phyloP scores from a whole-genome alignment of 2,113 vertebrate species.

The Cacatua alba region DNA sequence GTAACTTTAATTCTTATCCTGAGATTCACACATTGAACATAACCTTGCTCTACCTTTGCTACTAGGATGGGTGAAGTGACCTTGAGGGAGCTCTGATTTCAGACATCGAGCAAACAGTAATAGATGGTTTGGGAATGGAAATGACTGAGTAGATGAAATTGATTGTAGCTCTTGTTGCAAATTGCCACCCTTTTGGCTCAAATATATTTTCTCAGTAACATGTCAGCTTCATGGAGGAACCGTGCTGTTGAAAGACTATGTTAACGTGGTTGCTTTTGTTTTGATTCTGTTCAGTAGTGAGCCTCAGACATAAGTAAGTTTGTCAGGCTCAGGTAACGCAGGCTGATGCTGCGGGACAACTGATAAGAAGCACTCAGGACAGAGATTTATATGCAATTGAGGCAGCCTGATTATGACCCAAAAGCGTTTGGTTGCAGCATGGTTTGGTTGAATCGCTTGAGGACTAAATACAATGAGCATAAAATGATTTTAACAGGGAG shows the following conservation, averaged over 20 bases:
- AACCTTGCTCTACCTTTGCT: not conserved
- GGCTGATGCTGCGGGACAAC: not conserved
- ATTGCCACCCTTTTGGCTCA: not conserved
- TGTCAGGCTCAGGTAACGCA: not conserved
- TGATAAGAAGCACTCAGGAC: not conserved
- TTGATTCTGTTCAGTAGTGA: not conserved
- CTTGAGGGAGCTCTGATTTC: not conserved
- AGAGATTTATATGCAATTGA: not conserved
- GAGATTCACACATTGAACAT: not conserved
- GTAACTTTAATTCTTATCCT: not conserved
- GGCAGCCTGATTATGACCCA: not conserved
- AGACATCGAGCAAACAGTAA: not conserved
- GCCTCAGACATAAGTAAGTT: not conserved
- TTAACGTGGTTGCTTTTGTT: not conserved
- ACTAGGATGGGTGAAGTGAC: not conserved
- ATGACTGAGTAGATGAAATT: not conserved
- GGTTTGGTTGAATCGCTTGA: not conserved
- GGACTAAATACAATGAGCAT: not conserved
- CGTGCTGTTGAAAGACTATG: not conserved
- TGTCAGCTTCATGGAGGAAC: not conserved
- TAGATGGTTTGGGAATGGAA: not conserved
- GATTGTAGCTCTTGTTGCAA: not conserved
- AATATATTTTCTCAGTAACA: not conserved
- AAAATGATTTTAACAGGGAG: not conserved
- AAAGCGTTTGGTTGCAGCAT: not conserved